Percentiles rank a stretch among this genome's conserved stretches.
phyloP scores from a whole-genome alignment of 2,888 invertebrate species.

The Hylaea fasciaria region DNA sequence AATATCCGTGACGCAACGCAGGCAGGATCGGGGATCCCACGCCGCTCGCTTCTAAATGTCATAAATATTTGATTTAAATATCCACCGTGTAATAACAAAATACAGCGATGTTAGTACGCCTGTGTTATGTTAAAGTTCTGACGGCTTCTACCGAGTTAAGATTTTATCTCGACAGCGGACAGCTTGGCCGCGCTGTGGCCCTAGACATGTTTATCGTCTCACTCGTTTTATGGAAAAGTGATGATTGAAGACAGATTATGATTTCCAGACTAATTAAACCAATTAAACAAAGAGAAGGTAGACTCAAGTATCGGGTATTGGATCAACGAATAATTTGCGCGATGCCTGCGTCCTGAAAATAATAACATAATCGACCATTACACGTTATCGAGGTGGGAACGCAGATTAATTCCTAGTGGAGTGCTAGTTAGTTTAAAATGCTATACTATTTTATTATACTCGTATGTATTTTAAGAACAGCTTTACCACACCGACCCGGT shows the following conservation, averaged over 20 bases:
- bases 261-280: background rate
- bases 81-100: conserved; percentile 34
- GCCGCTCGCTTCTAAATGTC: conserved; percentile 61
- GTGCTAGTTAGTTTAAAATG: background rate
- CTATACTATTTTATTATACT: too few species aligned
- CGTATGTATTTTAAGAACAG: conserved; percentile 62
- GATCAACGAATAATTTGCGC: too few species aligned
- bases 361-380: too few species aligned
- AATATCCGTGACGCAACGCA: conserved; percentile 77
- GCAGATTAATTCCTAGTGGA: too few species aligned
- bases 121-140: conserved; percentile 30
- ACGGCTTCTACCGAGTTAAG: conserved; percentile 16
- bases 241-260: conserved; percentile 14
- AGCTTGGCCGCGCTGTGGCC: background rate
- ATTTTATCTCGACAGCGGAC: conserved; percentile 22
- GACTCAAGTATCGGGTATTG: background rate
- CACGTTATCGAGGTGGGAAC: too few species aligned
- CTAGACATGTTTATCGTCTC: conserved; percentile 23
- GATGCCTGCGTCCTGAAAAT: too few species aligned
- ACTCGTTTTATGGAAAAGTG: conserved; percentile 13
- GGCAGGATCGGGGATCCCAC: conserved; percentile 64
- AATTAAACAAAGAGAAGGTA: background rate
- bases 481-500: conserved; percentile 59
- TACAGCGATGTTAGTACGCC: conserved; percentile 13
- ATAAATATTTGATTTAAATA: conserved; percentile 81